These are phyloP conservation scores for Chydorus sphaericus DNA, from an alignment of 2,888 invertebrate species.

Conservation along the genomic window DNA sequence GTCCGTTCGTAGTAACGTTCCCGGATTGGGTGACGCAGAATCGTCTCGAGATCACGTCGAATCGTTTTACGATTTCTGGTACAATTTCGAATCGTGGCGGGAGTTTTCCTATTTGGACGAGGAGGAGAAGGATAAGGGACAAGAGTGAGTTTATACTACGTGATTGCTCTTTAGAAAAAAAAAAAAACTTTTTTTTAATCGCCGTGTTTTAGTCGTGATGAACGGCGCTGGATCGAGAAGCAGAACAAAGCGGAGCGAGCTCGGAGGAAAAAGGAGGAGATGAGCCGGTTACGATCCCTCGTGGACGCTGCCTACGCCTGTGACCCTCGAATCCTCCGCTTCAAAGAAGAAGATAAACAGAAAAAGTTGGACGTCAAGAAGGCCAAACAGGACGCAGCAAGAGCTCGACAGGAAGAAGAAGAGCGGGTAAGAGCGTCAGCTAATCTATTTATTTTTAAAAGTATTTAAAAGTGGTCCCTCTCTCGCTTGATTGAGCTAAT, in stretches of 20 bases:
- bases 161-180: background rate
- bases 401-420: conserved; percentile 67
- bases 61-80: conserved; percentile 94
- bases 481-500: too few species aligned
- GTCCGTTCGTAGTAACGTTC: conserved; percentile 78
- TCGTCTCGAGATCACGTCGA: conserved; percentile 74
- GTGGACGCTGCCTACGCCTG: conserved; percentile 88
- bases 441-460: too few species aligned
- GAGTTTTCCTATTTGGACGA: conserved; percentile 98
- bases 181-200: background rate
- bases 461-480: too few species aligned
- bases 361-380: conserved; percentile 73
- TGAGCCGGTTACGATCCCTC: conserved; percentile 71
- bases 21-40: conserved; percentile 59
- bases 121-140: conserved; percentile 95
- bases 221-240: conserved; percentile 95
- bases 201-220: conserved; percentile 53
- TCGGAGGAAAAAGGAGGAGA: conserved; percentile 93
- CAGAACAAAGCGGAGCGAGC: conserved; percentile 86
- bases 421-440: conserved; percentile 54
- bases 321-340: conserved; percentile 83
- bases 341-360: conserved; percentile 87
- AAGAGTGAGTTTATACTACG: conserved; percentile 40
- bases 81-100: conserved; percentile 95
- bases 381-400: conserved; percentile 46